Conservation (phyloP, 2,797 vertebrate genomes). For the Macropodus opercularis region DNA sequence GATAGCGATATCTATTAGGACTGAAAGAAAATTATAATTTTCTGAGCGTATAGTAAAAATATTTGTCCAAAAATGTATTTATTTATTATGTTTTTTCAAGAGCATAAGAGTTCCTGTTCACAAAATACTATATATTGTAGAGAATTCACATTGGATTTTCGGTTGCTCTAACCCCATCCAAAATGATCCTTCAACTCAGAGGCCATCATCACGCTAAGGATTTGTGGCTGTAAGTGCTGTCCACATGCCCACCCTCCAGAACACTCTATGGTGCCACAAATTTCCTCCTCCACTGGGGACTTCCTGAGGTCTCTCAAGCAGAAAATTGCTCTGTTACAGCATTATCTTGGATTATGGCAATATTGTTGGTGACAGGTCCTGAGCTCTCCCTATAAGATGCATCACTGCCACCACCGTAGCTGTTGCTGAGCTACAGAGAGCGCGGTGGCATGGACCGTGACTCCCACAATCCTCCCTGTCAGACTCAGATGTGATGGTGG, state of each 20-base stretch:
- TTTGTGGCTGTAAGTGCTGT: slow-evolving; percentile 81
- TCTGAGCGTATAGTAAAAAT: not conserved
- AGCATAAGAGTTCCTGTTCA: slow-evolving; percentile 34
- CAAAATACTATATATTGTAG: slow-evolving; percentile 22
- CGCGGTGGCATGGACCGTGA: slow-evolving; percentile 64
- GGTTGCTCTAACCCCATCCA: slow-evolving; percentile 70
- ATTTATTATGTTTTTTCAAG: slow-evolving; percentile 30
- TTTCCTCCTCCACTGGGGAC: slow-evolving; percentile 83
- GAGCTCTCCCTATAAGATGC: slow-evolving; percentile 79
- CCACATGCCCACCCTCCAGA: slow-evolving; percentile 82
- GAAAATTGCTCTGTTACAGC: slow-evolving; percentile 87
- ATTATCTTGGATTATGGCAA: slow-evolving; percentile 88
- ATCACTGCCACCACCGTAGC: slow-evolving; percentile 70
- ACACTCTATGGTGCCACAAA: slow-evolving; percentile 83
- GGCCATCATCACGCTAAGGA: slow-evolving; percentile 79
- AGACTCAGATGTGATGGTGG: slow-evolving; percentile 58
- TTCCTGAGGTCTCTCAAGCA: slow-evolving; percentile 84
- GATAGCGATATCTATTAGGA: not conserved
- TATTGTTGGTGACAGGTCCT: slow-evolving; percentile 81
- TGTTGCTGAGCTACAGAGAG: slow-evolving; percentile 65
- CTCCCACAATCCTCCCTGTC: slow-evolving; percentile 77
- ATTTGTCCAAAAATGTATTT: slow-evolving; percentile 7
- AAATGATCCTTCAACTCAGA: slow-evolving; percentile 81
- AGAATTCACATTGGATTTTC: slow-evolving; percentile 62
- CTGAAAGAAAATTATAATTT: slow-evolving; percentile 1